A percentile compares a stretch with the other conserved stretches of the same genome.
Conservation (phyloP, 2,797 vertebrate species). For the Acrossocheilus fasciatus region DNA sequence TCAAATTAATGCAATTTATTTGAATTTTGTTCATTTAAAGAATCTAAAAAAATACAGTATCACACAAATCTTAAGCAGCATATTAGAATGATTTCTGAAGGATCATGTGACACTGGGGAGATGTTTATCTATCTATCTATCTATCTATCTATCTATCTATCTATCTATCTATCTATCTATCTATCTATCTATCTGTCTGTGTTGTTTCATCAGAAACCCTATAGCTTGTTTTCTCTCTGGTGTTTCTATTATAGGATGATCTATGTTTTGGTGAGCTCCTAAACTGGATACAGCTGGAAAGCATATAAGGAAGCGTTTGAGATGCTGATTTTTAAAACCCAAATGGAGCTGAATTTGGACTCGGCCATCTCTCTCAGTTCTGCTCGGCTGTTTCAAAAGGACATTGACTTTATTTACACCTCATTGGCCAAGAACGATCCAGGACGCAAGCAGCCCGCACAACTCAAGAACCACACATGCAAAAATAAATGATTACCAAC, state of each 20-base stretch:
- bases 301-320: conserved; percentile 65
- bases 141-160: too few species aligned
- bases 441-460: conserved; percentile 36
- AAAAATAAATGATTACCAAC: conserved; percentile 35
- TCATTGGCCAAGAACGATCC: conserved; percentile 40
- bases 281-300: conserved; percentile 66
- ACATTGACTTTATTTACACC: conserved; percentile 57
- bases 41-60: too few species aligned
- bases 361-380: conserved; percentile 66
- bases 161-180: too few species aligned
- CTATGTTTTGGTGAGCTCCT: conserved; percentile 99
- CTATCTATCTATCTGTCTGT: neutral
- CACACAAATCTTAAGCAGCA: neutral
- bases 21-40: too few species aligned
- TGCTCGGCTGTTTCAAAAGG: conserved; percentile 68
- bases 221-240: neutral
- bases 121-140: neutral
- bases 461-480: conserved; percentile 20
- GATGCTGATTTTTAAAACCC: conserved; percentile 62
- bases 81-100: neutral
- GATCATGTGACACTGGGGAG: neutral
- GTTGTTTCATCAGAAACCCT: neutral
- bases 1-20: too few species aligned
- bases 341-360: conserved; percentile 71
- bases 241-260: conserved; percentile 88